Base-by-base conservation (phyloP, 2,888 invertebrate genomes). In the Carterocephalus palaemon region DNA sequence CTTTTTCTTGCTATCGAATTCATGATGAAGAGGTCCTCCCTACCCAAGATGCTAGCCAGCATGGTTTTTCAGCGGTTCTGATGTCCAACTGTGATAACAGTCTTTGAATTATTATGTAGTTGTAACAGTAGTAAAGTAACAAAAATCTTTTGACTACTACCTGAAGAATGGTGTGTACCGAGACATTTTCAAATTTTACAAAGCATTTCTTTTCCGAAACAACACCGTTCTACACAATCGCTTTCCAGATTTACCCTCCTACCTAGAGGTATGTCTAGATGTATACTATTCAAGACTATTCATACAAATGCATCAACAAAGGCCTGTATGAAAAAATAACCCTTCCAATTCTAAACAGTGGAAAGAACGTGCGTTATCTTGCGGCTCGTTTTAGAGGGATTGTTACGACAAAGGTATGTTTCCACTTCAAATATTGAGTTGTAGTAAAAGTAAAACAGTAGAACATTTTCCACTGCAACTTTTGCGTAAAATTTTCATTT, bases 311-410 rank as follows among this genome's bases (percentile, higher is more conserved):
- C 40, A 41, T 17, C 40, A 41, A 32, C 32, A 41, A 33, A 33
- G 19, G 32, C 17, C 12, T 17, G 31, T 32, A 19, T 8, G 8
- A 26, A 33, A 28, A 33, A 33, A 41, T 33, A 41, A 41, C 41
- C 41, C 41, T 41, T 41, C 24, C 41, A 33, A 41, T 41, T 41
- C 41, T 33, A 26, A 41, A 41, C 33, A 33, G 33, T 41, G 19
- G 33, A 41, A 39, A 33, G 33, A 41, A 41, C 41, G 33, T 33
- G 41, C 41, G 41, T 41, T 41, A 41, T 41, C 41, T 41, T 33
- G 32, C 24, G 40, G 32, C 32, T 23, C 41, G 41, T 33, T 40
- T 40, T 33, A 41, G 41, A 41, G 19, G 41, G 24, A 41, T 41
- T 33, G 32, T 24, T 17, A 26, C 26, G 33, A 17, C 33, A 41